Evolutionary conservation across 2,888 invertebrate species (phyloP), one percentile per base, ranked within the genome.

Genomic region (Aquatica leii): DNA sequence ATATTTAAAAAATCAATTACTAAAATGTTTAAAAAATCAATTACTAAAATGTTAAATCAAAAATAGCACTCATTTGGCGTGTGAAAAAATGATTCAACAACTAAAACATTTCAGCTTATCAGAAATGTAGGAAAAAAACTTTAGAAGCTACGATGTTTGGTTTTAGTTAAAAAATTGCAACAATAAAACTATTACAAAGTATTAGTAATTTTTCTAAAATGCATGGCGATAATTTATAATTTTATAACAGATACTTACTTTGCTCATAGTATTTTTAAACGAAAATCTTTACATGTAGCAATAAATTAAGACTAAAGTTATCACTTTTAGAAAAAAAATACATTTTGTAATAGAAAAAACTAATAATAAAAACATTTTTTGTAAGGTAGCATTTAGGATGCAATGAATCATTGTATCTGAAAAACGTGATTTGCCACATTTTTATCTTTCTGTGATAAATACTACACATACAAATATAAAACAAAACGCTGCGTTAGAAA

Each of bases 221-320:
- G 15, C 18, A 46, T 46, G 20, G 20, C 18, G 20, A 18, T 46
- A 46, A 20, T 18, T 46, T 46, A 20, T 15, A 43, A 24, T 24
- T 24, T 24, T 24, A 6, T 24, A 24, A 40, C 21, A 3, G 24
- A 15, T 24, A 24, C 17, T 17, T 52, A 37, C 31, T 37, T 34
- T 18, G 52, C 34, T 34, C 31, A 52, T 52, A 52, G 17, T 14
- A 52, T 43, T 56, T 57, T 17, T 46, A 62, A 24, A 52, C 31
- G 35, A 53, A 52, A 34, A 48, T 52, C 34, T 46, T 54, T 59
- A 65, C 61, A 65, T 53, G 49, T 62, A 65, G 65, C 65, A 65
- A 65, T 65, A 65, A 65, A 50, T 31, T 65, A 65, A 65, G 65
- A 65, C 65, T 65, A 65, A 64, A 46, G 20, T 14, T 57, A 57